Evolutionary conservation across 2,797 vertebrate species (phyloP), one percentile per base, ranked within the genome.

Genomic region (Falco columbarius): DNA sequence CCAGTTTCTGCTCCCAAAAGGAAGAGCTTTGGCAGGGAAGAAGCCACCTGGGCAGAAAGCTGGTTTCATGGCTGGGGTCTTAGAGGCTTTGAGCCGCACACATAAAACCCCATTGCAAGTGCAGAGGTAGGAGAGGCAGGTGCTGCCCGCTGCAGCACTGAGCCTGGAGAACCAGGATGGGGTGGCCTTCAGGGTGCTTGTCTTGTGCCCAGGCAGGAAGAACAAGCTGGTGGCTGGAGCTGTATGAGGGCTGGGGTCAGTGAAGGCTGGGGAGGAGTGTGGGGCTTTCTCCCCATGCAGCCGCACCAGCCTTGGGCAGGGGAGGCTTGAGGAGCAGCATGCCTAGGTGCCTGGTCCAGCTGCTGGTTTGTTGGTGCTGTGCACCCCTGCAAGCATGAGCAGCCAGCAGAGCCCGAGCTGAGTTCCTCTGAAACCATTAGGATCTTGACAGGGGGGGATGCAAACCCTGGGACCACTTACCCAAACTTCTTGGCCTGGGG

Each of bases 231-330:
- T 59, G 62, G 56, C 21, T 74, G 55, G 22, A 72, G 52, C 56
- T 15, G 10, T 49, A 5, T 1, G 5, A 68, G n/a, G 42, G n/a
- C 51, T 55, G 47, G 20, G 65, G 23, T 54, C 0, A 0, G 49
- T 12, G 49, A 29, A 81, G 62, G 16, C 30, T 65, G 71, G 15
- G 54, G 54, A 34, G 6, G 24, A 42, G 26, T 7, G 8, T 10
- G 46, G 26, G 46, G 17, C 51, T 82, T 36, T 18, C 8, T 63
- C 8, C 44, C 18, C 4, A 0, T 58, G 70, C 30, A 46, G 40
- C 17, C 1, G 0, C 36, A 12, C 49, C 26, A 42, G 42, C 38
- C 22, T 52, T 30, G 79, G 52, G 52, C 59, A 42, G 16, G 30
- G 59, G 38, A 65, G 36, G 47, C 36, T 34, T 58, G 54, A 72